A percentile compares a stretch with the other conserved stretches of the same genome.
Conservation (phyloP, 2,797 vertebrate genomes). For the Gadopsis bispinosus region DNA sequence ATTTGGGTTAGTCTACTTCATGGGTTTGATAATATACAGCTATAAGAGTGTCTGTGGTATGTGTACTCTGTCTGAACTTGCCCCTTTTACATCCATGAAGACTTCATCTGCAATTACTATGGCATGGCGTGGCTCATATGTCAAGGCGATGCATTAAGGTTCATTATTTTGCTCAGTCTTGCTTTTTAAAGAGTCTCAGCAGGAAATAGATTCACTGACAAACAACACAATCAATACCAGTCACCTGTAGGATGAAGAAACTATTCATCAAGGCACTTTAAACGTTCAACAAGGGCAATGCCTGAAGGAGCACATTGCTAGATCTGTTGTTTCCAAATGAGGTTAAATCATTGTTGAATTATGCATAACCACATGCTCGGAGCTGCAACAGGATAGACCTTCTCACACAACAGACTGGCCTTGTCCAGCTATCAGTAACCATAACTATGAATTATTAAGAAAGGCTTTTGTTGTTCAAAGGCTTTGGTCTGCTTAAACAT, state of each 20-base stretch:
- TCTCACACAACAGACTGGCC: slow-evolving; percentile 59
- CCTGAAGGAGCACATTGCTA: not conserved
- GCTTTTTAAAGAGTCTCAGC: slow-evolving; percentile 12
- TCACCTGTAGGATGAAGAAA: not conserved
- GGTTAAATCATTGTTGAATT: slow-evolving; percentile 66
- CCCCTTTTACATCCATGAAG: not conserved
- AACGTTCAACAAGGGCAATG: not conserved
- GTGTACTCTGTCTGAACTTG: slow-evolving; percentile 23
- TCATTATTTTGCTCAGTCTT: not conserved
- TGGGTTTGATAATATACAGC: not conserved
- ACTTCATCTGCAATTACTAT: not conserved
- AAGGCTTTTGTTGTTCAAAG: slow-evolving; percentile 29
- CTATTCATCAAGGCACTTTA: slow-evolving; percentile 5
- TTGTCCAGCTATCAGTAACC: slow-evolving; percentile 60
- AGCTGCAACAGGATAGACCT: slow-evolving; percentile 64
- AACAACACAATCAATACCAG: slow-evolving; percentile 3
- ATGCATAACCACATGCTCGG: slow-evolving; percentile 50
- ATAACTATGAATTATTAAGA: slow-evolving; percentile 73
- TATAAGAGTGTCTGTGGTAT: not conserved
- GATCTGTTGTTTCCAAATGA: slow-evolving; percentile 15
- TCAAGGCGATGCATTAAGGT: slow-evolving; percentile 1
- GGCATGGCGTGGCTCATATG: not conserved
- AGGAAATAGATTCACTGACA: slow-evolving; percentile 1
- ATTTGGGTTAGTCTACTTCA: not conserved
- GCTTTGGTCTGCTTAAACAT: slow-evolving; percentile 54